Base-by-base conservation (phyloP, 2,797 vertebrate genomes). In the Neostethus bicornis region DNA sequence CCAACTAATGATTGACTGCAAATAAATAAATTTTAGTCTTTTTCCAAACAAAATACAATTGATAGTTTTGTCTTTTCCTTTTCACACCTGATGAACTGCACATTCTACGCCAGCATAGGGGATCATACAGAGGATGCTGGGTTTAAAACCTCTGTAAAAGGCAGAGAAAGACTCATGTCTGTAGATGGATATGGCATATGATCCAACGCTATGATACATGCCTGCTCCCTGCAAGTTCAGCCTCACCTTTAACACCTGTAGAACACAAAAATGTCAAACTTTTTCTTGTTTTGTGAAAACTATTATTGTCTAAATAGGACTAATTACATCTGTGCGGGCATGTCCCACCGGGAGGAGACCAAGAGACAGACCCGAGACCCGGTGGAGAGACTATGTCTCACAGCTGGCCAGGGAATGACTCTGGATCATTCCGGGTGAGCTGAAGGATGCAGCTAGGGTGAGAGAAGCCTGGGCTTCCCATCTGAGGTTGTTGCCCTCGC, bases 71-170 rank as follows among this genome's bases (percentile, higher is more conserved):
- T 8, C 42, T 16, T 26, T 51, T 28, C 20, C 31, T 13, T 11
- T 10, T 23, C 64, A 72, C 52, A 92, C 90, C 88, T 92, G 89
- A 70, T 92, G 88, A 52, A 92, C 90, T 1, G 91, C 89, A 77
- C 90, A 92, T 77, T 93, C 90, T 61, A 92, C 90, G 0, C 92
- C 92, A 14, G 91, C 90, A 2, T 93, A 93, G 2, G 91, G 92
- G 39, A 93, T 80, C 92, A 93, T 93, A 42, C 91, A 93, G 51
- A 92, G 81, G 35, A 93, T 76, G 69, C 92, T 93, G 2, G 90
- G 91, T 61, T 81, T 90, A 71, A 92, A 92, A 26, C 92, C 92
- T 78, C 90, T 75, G 76, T 93, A 93, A 60, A 93, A 92, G 23
- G 90, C 87, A 0, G 73, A 63, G 45, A 87, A 14, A 6, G 89